Conservation (phyloP, 2,888 invertebrate species). For the Chrysotoxum bicinctum region DNA sequence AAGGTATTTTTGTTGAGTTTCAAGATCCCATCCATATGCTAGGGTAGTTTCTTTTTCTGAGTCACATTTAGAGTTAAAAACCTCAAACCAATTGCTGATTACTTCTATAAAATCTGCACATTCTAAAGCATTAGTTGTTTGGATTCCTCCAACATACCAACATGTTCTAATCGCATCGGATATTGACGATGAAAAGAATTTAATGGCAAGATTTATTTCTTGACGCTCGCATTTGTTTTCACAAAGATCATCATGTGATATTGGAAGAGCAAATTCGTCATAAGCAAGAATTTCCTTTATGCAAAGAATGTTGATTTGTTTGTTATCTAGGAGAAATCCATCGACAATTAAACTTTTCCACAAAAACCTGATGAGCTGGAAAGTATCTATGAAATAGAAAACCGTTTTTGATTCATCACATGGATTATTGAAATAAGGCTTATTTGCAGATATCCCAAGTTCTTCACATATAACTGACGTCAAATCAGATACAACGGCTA, state of each 20-base stretch:
- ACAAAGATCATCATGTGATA: conserved; percentile 38
- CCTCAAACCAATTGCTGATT: conserved; percentile 71
- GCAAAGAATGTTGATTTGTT: conserved; percentile 29
- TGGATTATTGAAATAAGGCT: conserved; percentile 67
- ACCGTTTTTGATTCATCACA: conserved; percentile 38
- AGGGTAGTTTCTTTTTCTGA: neutral
- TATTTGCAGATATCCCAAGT: conserved; percentile 76
- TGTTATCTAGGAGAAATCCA: conserved; percentile 54
- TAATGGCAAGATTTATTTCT: neutral
- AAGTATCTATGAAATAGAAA: conserved; percentile 35
- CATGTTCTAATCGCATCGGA: conserved; percentile 20
- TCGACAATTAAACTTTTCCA: conserved; percentile 66
- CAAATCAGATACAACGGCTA: conserved; percentile 36
- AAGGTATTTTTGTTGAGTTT: conserved; percentile 27
- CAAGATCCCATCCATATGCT: neutral
- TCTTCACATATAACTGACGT: conserved; percentile 15
- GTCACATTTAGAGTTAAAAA: conserved; percentile 52
- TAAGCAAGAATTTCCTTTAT: conserved; percentile 30
- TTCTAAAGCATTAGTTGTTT: conserved; percentile 30
- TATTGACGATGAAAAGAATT: conserved; percentile 34
- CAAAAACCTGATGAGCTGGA: conserved; percentile 66
- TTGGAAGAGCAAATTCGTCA: neutral
- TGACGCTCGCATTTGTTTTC: conserved; percentile 1
- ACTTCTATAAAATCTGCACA: conserved; percentile 69
- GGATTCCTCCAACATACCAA: neutral